These are phyloP conservation scores for Euborellia annulipes DNA, from an alignment of 1,140 invertebrate species.

Conservation along the genomic window DNA sequence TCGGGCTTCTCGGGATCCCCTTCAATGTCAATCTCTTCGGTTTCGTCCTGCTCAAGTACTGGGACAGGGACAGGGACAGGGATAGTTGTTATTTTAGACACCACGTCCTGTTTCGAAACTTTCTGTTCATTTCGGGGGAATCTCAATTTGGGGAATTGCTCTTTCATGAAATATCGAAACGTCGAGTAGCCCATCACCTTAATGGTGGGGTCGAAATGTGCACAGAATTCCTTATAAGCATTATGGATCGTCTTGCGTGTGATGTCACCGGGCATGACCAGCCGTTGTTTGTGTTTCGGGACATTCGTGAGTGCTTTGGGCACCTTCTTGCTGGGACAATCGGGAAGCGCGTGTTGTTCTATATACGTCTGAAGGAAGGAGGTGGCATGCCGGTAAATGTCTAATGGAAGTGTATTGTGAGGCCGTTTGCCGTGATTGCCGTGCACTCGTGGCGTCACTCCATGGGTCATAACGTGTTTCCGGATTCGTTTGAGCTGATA, in stretches of 20 bases:
- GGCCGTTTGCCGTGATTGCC: conserved; percentile 64
- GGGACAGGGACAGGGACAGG: not conserved
- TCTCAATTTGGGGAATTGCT: conserved; percentile 60
- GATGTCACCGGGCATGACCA: conserved; percentile 39
- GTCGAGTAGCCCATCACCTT: conserved; percentile 66
- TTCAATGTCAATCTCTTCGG: conserved; percentile 29
- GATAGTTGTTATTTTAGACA: not conserved
- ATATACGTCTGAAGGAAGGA: conserved; percentile 57
- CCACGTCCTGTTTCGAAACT: conserved; percentile 32
- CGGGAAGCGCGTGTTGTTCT: conserved; percentile 32
- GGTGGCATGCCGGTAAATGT: conserved; percentile 59
- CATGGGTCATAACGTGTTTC: conserved; percentile 60
- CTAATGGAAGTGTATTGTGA: conserved; percentile 63
- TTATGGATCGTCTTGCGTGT: conserved; percentile 56
- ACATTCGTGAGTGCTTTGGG: too few relatives aligned
- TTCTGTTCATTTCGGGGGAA: conserved; percentile 48
- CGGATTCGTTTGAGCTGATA: conserved; percentile 62
- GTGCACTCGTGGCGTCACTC: conserved; percentile 56
- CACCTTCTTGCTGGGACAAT: not conserved
- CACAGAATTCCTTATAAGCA: conserved; percentile 53
- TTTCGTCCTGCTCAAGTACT: conserved; percentile 27
- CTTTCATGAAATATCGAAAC: conserved; percentile 63
- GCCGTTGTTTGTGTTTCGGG: conserved; percentile 6
- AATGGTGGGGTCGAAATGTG: conserved; percentile 30
- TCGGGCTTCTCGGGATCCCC: conserved; percentile 29